Evolutionary conservation across 2,113 vertebrate genomes (phyloP), one percentile per base, ranked within the genome.

Genomic region (Scortum barcoo): DNA sequence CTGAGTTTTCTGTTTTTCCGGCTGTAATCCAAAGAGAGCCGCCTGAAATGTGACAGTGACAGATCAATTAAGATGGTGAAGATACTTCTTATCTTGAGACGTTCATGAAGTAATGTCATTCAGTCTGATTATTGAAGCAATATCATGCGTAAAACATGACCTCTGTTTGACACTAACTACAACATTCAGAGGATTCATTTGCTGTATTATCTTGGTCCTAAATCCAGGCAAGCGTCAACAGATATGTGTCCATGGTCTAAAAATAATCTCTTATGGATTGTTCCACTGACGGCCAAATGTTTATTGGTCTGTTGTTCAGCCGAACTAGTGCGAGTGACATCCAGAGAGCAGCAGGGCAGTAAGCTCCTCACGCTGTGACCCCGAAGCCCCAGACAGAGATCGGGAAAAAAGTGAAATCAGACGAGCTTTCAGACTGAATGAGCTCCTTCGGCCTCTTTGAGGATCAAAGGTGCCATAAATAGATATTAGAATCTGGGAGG

Each of bases 231-330:
- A 24, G 20, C 72, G 42, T 57, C 20, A 0, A 40, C 12, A 48
- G 38, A 72, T 57, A 26, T 4, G 24, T 66, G 40, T 61, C 33
- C 13, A 14, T 38, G 61, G 14, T 75, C 78, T 80, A 75, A 76
- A 84, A 74, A 86, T 80, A 80, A 61, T 72, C 62, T 71, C 61
- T 68, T 36, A 75, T 89, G 65, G 81, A 83, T 80, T 76, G 68
- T 71, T 67, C 76, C 83, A 78, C 56, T 60, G 61, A 66, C 33
- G 20, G 53, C 12, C 38, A 67, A 72, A 71, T 84, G 73, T 73
- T 26, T 62, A 66, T 26, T 67, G 57, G 30, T 73, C 26, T 85
- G 85, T 36, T 66, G 67, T 72, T 60, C 68, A 51, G 78, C 62
- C 61, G 68, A 85, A 80, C 46, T 30, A 33, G 53, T 75, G 81